phyloP scores from a whole-genome alignment of 2,113 vertebrate genomes.

The Crocuta crocuta region DNA sequence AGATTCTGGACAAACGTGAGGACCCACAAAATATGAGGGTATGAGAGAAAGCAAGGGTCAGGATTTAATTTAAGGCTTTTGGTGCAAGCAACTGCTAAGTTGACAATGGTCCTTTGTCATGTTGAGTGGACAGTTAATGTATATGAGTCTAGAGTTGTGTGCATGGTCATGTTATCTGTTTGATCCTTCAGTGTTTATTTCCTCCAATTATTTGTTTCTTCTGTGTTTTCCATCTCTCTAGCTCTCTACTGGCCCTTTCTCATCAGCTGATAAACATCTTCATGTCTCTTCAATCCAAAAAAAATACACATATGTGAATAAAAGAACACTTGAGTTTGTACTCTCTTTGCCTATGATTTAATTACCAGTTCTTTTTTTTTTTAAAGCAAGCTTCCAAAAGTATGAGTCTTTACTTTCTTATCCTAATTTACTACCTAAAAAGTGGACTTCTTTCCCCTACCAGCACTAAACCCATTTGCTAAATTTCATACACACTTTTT shows the following conservation, averaged over 20 bases:
- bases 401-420: neutral
- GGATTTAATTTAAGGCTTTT: neutral
- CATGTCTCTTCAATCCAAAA: neutral
- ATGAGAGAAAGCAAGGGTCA: neutral
- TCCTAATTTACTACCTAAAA: neutral
- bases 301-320: neutral
- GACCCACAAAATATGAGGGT: neutral
- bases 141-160: neutral
- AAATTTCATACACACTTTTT: neutral
- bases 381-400: neutral
- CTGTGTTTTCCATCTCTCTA: neutral
- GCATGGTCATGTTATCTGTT: neutral
- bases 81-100: neutral
- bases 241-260: neutral
- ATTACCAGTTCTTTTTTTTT: neutral
- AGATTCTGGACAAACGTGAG: neutral
- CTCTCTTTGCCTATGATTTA: neutral
- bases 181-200: neutral
- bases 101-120: neutral
- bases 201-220: neutral
- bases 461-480: neutral
- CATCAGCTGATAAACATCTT: neutral
- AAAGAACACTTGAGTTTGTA: neutral
- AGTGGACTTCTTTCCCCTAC: neutral
- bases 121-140: neutral